A percentile compares a stretch with the other conserved stretches of the same genome.
Evolutionary conservation across 2,797 vertebrate species (phyloP).

Genomic region (Natrix natrix): DNA sequence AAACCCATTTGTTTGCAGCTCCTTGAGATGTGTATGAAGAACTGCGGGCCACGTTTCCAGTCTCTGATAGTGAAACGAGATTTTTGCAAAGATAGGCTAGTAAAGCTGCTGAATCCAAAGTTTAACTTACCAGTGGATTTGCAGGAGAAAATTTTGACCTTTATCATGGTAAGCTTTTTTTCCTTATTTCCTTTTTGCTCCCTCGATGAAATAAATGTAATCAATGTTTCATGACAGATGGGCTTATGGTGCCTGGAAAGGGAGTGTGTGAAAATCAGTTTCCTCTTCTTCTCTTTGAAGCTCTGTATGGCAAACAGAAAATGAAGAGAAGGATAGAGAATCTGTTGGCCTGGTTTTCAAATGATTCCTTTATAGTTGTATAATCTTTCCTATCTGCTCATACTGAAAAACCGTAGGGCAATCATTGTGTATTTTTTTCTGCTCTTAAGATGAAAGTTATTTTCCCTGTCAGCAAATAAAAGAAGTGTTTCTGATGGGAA

Average conservation of each 20-base stretch:
- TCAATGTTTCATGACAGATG: neutral
- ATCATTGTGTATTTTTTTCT: neutral
- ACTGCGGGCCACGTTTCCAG: conserved; percentile 75
- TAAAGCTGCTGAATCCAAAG: conserved; percentile 75
- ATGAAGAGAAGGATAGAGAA: neutral
- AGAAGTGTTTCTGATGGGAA: neutral
- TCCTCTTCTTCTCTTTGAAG: neutral
- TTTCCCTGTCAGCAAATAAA: neutral
- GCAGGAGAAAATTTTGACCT: conserved; percentile 75
- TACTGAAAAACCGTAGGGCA: neutral
- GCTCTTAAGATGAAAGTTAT: neutral
- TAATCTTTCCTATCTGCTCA: neutral
- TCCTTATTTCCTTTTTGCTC: neutral
- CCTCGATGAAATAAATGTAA: accelerated
- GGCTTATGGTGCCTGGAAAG: accelerated
- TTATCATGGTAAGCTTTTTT: conserved; percentile 71
- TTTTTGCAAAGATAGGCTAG: conserved; percentile 74
- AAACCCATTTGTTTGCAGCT: conserved; percentile 62
- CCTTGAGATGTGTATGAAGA: conserved; percentile 78
- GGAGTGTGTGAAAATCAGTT: neutral
- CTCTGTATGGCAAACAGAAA: neutral
- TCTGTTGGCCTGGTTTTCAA: neutral
- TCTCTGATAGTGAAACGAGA: conserved; percentile 77
- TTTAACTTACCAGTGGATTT: conserved; percentile 70
- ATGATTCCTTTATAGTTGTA: neutral